A percentile compares a stretch with the other conserved stretches of the same genome.
phyloP scores from a whole-genome alignment of 2,113 vertebrate species.

The Callaeas wilsoni region DNA sequence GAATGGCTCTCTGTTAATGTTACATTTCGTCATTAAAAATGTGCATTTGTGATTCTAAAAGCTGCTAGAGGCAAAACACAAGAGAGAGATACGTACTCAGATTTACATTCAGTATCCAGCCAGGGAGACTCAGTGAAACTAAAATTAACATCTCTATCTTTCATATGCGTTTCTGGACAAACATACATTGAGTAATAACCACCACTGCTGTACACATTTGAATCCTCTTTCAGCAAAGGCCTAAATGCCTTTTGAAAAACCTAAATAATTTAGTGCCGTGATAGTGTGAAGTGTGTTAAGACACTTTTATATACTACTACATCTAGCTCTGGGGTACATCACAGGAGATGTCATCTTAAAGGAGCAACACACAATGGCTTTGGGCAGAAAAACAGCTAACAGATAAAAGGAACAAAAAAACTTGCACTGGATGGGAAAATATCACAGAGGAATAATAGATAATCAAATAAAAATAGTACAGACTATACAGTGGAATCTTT shows the following conservation, averaged over 20 bases:
- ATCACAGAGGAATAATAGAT: neutral
- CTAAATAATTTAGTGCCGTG: conserved; percentile 12
- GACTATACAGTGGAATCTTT: neutral
- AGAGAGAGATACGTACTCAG: neutral
- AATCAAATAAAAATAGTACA: neutral
- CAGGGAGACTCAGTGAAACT: neutral
- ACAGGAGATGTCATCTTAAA: neutral
- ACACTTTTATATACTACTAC: neutral
- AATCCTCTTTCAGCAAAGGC: neutral
- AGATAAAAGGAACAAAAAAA: neutral
- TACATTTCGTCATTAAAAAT: conserved; percentile 68
- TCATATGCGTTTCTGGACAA: conserved; percentile 9
- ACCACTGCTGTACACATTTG: neutral
- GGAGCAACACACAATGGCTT: neutral
- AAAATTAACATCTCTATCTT: conserved; percentile 39
- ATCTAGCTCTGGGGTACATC: neutral
- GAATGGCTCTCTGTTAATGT: conserved; percentile 55
- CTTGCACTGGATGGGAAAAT: neutral
- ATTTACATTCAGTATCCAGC: conserved; percentile 29
- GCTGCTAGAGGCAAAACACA: conserved; percentile 59
- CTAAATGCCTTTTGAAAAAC: conserved; percentile 38
- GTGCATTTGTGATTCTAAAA: conserved; percentile 65
- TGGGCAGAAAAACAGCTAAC: neutral
- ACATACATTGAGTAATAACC: neutral
- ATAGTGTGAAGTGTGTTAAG: neutral